Evolutionary conservation across 2,113 vertebrate genomes (phyloP).

Genomic region (Cavia porcellus): DNA sequence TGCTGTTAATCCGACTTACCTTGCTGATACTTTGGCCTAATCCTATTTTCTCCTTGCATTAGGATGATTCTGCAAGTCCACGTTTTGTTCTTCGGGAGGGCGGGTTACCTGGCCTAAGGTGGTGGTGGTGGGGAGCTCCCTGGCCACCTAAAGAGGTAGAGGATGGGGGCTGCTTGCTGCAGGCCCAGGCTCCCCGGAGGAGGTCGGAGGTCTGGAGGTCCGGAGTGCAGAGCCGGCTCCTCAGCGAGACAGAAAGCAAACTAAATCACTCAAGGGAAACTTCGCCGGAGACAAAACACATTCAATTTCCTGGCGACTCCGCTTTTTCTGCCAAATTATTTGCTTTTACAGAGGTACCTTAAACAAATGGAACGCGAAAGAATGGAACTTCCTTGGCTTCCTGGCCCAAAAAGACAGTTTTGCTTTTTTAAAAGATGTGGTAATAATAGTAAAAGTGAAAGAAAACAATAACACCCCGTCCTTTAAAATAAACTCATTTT

Average conservation of each 20-base stretch:
- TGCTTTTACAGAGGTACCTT: slow-evolving; percentile 85
- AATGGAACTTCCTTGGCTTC: slow-evolving; percentile 67
- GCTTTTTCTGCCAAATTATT: slow-evolving; percentile 82
- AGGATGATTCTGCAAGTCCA: slow-evolving; percentile 78
- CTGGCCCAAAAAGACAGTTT: slow-evolving; percentile 47
- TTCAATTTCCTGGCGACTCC: slow-evolving; percentile 86
- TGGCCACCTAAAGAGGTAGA: not conserved
- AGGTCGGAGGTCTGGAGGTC: slow-evolving; percentile 42
- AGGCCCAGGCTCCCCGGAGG: slow-evolving; percentile 54
- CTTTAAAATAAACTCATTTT: slow-evolving; percentile 70
- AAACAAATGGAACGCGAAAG: slow-evolving; percentile 81
- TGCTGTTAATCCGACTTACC: slow-evolving; percentile 88
- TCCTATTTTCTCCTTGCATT: slow-evolving; percentile 85
- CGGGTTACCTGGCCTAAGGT: slow-evolving; percentile 47
- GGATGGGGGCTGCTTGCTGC: not conserved
- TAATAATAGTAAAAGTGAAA: slow-evolving; percentile 50
- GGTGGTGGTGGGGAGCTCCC: not conserved
- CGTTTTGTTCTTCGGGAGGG: slow-evolving; percentile 71
- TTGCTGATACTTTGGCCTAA: slow-evolving; percentile 86
- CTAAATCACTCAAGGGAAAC: slow-evolving; percentile 91
- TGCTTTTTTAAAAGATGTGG: not conserved
- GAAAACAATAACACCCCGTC: slow-evolving; percentile 39
- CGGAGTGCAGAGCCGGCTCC: slow-evolving; percentile 70
- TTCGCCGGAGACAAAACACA: slow-evolving; percentile 86
- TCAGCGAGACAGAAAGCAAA: slow-evolving; percentile 88